phyloP scores from a whole-genome alignment of 1,140 invertebrate genomes.

The Orius insidiosus region DNA sequence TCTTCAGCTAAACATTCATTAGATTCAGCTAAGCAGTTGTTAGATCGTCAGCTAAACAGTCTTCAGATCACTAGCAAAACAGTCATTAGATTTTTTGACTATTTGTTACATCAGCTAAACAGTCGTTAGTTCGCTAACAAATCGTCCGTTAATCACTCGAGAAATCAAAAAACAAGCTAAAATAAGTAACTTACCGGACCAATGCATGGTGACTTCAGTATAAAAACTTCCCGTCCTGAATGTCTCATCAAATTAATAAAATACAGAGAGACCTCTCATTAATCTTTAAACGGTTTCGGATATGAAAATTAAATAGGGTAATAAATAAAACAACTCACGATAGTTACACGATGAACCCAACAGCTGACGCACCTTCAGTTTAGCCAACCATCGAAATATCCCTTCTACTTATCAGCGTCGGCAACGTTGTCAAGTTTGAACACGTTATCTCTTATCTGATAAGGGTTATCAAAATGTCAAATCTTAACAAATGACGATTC shows the following conservation, averaged over 20 bases:
- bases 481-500: background rate
- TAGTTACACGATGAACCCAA: conserved; percentile 1
- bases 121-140: no score
- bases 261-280: conserved; percentile 6
- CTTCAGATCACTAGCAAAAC: no score
- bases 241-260: conserved; percentile 7
- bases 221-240: conserved; percentile 1
- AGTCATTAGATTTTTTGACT: no score
- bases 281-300: conserved; percentile 9
- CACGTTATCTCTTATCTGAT: background rate
- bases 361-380: background rate
- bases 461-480: background rate
- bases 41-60: no score
- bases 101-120: no score
- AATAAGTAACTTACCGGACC: conserved; percentile 9
- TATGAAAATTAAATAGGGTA: background rate
- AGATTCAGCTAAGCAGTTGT: no score
- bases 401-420: no score
- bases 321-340: conserved; percentile 6
- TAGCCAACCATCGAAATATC: no score
- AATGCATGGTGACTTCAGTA: conserved; percentile 9
- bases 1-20: no score
- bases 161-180: conserved; percentile 9
- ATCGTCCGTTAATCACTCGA: no score
- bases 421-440: no score